A percentile compares a stretch with the other conserved stretches of the same genome.
These are phyloP conservation scores for Datnioides undecimradiatus DNA, from an alignment of 2,113 vertebrate genomes.

Conservation along the genomic window DNA sequence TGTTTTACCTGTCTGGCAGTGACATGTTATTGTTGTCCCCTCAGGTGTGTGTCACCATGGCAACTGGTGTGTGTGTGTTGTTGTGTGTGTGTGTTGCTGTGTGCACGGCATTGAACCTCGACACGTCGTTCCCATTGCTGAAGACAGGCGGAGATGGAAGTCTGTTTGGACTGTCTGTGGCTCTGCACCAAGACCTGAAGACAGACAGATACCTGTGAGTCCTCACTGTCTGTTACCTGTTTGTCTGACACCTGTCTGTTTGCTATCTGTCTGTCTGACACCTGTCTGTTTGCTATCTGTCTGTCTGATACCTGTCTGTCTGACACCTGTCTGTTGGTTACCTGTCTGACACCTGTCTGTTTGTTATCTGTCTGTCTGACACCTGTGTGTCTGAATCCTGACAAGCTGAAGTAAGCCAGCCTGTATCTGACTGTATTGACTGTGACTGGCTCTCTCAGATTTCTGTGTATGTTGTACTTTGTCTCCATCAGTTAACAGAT, in stretches of 20 bases:
- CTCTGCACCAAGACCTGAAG: constrained; percentile 68
- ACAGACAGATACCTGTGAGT: constrained; percentile 57
- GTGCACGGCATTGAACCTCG: constrained; percentile 57
- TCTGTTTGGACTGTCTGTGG: constrained; percentile 73
- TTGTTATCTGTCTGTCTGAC: neutral
- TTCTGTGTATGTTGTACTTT: neutral
- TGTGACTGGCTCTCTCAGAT: too few species aligned
- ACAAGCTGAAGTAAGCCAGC: too few species aligned
- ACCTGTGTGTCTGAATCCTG: too few species aligned
- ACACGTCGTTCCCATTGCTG: constrained; percentile 67
- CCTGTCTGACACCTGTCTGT: neutral
- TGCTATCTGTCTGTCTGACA: neutral
- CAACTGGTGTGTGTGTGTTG: constrained; percentile 11
- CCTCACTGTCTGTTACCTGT: neutral
- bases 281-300: neutral
- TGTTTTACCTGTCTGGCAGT: neutral
- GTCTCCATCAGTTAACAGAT: neutral
- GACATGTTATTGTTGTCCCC: neutral
- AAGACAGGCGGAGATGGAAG: constrained; percentile 49
- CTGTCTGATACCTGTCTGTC: too few species aligned
- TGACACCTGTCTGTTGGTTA: neutral
- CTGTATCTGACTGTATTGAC: too few species aligned
- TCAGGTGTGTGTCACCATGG: constrained; percentile 63
- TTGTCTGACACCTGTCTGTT: neutral
- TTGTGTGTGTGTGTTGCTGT: constrained; percentile 12